These are phyloP conservation scores for Drosophila subobscura DNA, from an alignment of 1,140 invertebrate genomes.

Conservation along the genomic window DNA sequence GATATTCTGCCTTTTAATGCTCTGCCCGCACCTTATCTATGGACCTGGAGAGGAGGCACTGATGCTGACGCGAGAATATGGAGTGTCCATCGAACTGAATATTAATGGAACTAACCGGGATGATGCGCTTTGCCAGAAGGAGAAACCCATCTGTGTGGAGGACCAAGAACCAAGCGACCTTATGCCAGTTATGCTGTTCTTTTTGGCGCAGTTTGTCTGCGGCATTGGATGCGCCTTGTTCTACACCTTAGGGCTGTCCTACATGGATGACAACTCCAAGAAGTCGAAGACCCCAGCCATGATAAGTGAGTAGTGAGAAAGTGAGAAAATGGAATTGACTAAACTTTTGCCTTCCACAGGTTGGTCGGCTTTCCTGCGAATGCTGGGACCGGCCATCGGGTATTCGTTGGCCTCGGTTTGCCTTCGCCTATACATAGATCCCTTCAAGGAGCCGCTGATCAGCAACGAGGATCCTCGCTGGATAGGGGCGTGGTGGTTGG, in stretches of 20 bases:
- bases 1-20: conserved; percentile 87
- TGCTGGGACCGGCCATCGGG: conserved; percentile 89
- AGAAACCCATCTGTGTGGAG: conserved; percentile 21
- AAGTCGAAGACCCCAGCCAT: conserved; percentile 88
- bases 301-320: conserved; percentile 84
- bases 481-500: conserved; percentile 92
- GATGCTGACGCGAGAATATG: conserved; percentile 87
- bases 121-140: conserved; percentile 40
- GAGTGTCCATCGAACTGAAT: conserved; percentile 58
- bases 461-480: conserved; percentile 88
- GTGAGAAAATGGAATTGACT: background rate
- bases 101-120: conserved; percentile 51
- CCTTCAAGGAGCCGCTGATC: conserved; percentile 87
- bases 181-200: conserved; percentile 85
- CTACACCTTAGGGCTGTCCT: conserved; percentile 87
- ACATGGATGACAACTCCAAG: conserved; percentile 89
- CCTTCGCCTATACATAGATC: conserved; percentile 88
- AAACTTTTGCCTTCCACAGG: conserved; percentile 70
- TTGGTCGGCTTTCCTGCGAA: conserved; percentile 87
- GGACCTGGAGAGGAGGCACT: conserved; percentile 88
- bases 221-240: conserved; percentile 87
- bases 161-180: conserved; percentile 83
- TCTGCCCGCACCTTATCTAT: conserved; percentile 89
- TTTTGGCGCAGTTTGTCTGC: conserved; percentile 87
- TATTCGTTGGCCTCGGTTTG: conserved; percentile 88